These are phyloP conservation scores for Pterophyllum scalare DNA, from an alignment of 2,113 vertebrate species.

Conservation along the genomic window DNA sequence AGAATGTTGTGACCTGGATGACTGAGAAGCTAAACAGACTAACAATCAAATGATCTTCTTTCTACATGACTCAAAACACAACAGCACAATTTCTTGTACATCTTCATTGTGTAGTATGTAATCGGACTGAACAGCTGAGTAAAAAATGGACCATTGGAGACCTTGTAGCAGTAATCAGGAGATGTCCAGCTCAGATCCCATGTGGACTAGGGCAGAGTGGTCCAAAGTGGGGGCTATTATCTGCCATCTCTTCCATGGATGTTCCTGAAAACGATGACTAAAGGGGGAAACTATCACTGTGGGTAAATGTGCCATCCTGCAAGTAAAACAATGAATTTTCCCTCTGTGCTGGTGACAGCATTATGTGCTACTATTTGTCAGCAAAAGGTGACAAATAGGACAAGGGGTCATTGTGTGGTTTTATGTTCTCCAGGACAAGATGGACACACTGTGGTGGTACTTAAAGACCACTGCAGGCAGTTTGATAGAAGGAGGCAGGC, in stretches of 20 bases:
- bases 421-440: conserved; percentile 41
- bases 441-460: conserved; percentile 11
- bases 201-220: conserved; percentile 36
- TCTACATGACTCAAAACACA: conserved; percentile 39
- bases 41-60: background rate
- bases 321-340: conserved; percentile 44
- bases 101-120: conserved; percentile 25
- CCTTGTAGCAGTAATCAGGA: conserved; percentile 48
- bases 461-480: conserved; percentile 36
- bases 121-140: conserved; percentile 50
- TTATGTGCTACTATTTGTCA: conserved; percentile 38
- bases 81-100: conserved; percentile 29
- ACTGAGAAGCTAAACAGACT: no score
- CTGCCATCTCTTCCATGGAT: conserved; percentile 26
- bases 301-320: conserved; percentile 35
- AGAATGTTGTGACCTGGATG: no score
- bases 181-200: conserved; percentile 53
- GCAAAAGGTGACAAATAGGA: conserved; percentile 12
- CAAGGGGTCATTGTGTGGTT: background rate
- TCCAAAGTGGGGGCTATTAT: conserved; percentile 52
- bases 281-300: conserved; percentile 16
- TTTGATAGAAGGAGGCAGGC: conserved; percentile 11
- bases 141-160: conserved; percentile 47
- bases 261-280: conserved; percentile 33
- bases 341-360: conserved; percentile 8